Evolutionary conservation across 2,797 vertebrate species (phyloP), one percentile per base, ranked within the genome.

Genomic region (Acomys russatus): DNA sequence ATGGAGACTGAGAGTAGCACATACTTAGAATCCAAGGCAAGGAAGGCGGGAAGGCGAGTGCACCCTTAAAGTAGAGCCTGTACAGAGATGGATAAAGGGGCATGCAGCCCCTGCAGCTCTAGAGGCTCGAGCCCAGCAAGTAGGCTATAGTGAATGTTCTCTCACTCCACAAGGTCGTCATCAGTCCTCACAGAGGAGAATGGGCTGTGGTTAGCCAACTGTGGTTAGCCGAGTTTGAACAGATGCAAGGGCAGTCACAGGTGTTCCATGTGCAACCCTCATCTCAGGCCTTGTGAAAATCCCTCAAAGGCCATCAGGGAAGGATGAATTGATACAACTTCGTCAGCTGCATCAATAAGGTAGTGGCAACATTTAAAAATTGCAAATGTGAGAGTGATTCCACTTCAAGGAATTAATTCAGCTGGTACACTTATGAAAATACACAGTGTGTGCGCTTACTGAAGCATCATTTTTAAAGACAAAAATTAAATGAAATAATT

Each of bases 391-490:
- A 68, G 74, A 9, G 51, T 44, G 44, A 28, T 93, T 94, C 56
- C 15, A 77, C 9, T 77, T 91, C 10, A 33, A 85, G 54, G n/a
- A 93, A 86, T 83, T 79, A 83, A 89, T 92, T 94, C 68, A 89
- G 51, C 38, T 90, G 71, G 35, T 85, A 76, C 54, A 79, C 63
- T 51, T 94, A 66, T 12, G 59, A 80, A 97, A 83, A 35, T 63
- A 28, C 44, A 95, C 77, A 83, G 8, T 73, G 38, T 73, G 20
- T 33, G 66, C n/a, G 54, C 35, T 93, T 96, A 35, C 56, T 44
- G 18, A 88, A 94, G 11, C 83, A 71, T 77, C 56, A 92, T 86
- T 96, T 88, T 70, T 88, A 90, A 95, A 94, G 85, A 28, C 61
- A 92, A 92, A 94, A 61, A 91, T 68, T 78, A 74, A 90, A 80